These are phyloP conservation scores for Syngnathus rostellatus DNA, from an alignment of 2,797 vertebrate species.

Conservation along the genomic window DNA sequence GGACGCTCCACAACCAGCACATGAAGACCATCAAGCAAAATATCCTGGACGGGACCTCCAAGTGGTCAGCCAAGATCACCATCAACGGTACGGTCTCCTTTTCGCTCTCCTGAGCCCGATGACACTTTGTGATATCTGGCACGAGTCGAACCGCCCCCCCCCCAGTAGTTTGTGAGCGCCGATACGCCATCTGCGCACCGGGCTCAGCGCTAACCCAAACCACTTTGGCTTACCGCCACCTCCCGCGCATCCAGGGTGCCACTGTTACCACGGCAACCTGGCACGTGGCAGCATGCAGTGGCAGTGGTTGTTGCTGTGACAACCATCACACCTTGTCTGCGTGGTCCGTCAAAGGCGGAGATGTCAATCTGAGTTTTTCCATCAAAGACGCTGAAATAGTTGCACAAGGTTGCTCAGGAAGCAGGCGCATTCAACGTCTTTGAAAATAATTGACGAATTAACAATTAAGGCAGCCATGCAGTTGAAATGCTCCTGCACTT, in stretches of 20 bases:
- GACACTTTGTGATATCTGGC: no score
- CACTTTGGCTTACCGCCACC: background rate
- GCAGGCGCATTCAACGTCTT: background rate
- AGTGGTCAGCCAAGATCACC: constrained; percentile 95
- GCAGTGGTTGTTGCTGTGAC: constrained; percentile 49
- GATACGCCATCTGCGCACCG: background rate
- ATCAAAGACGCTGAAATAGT: background rate
- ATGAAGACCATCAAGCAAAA: constrained; percentile 94
- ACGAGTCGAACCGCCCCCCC: no score
- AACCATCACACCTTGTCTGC: constrained; percentile 52
- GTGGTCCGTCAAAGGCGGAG: constrained; percentile 11
- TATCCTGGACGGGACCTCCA: constrained; percentile 91
- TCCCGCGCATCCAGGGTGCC: constrained; percentile 14
- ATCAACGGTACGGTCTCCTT: constrained; percentile 73
- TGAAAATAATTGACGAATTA: background rate
- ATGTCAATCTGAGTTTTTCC: background rate
- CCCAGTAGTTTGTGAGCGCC: background rate
- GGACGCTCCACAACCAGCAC: constrained; percentile 80
- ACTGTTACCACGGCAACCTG: constrained; percentile 46
- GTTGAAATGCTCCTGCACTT: constrained; percentile 26
- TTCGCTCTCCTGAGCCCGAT: background rate
- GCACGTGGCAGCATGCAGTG: constrained; percentile 28
- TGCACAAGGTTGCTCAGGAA: background rate
- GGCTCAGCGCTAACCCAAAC: background rate
- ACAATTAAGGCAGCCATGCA: constrained; percentile 19